Conservation (phyloP, 2,797 vertebrate species). For the Typhlichthys eigenmanni region DNA sequence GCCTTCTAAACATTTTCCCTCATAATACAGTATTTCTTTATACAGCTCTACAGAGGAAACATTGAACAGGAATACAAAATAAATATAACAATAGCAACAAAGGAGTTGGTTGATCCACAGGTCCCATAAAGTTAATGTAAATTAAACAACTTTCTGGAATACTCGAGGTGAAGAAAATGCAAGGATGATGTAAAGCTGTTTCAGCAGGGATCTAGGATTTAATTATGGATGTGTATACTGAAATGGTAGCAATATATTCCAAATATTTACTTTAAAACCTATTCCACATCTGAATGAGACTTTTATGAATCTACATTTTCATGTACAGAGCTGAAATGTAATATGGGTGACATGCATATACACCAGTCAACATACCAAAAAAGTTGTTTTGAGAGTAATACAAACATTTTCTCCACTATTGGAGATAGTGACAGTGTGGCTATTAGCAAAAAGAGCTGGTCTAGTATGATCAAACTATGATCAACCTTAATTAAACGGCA, state of each 20-base stretch:
- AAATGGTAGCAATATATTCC: slow-evolving; percentile 41
- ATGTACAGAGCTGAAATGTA: slow-evolving; percentile 34
- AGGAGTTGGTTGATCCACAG: slow-evolving; percentile 49
- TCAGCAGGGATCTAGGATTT: slow-evolving; percentile 31
- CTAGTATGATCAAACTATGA: slow-evolving; percentile 48
- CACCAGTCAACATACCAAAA: slow-evolving; percentile 66
- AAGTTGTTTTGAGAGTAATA: slow-evolving; percentile 53
- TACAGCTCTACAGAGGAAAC: slow-evolving; percentile 77
- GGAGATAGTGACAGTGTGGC: slow-evolving; percentile 47
- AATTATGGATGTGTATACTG: slow-evolving; percentile 29
- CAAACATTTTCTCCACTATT: slow-evolving; percentile 55
- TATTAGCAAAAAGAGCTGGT: slow-evolving; percentile 52
- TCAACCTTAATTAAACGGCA: slow-evolving; percentile 72
- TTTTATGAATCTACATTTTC: slow-evolving; percentile 32
- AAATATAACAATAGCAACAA: slow-evolving; percentile 46
- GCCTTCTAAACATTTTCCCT: slow-evolving; percentile 77
- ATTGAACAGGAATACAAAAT: slow-evolving; percentile 60
- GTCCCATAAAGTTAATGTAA: slow-evolving; percentile 38
- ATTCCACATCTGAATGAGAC: slow-evolving; percentile 39
- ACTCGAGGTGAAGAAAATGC: slow-evolving; percentile 8
- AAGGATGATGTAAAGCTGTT: slow-evolving; percentile 36
- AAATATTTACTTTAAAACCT: slow-evolving; percentile 41
- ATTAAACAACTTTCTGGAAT: slow-evolving; percentile 18
- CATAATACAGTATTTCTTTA: slow-evolving; percentile 77
- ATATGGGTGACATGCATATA: slow-evolving; percentile 61